Conservation (phyloP, 2,113 vertebrate species). For the Martes martes region DNA sequence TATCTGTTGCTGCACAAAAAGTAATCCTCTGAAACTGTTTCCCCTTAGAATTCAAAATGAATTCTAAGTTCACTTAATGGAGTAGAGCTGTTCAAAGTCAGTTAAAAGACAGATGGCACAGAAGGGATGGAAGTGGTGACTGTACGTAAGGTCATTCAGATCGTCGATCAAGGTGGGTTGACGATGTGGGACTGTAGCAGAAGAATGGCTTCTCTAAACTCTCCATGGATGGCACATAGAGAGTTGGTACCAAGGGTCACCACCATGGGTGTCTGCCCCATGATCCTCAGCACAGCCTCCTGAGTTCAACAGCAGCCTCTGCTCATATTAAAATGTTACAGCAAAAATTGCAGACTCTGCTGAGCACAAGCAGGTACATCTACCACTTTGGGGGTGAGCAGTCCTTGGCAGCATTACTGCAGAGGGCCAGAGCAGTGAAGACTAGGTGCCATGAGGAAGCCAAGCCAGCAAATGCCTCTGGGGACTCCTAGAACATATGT, state of each 20-base stretch:
- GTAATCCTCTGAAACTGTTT: too few relatives aligned
- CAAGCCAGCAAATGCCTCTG: neutral
- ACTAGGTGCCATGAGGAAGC: neutral
- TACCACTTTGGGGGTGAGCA: neutral
- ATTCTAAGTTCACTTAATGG: neutral
- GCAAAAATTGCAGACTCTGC: neutral
- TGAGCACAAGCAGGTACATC: neutral
- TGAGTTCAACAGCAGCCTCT: neutral
- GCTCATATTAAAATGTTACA: neutral
- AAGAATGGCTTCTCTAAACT: neutral
- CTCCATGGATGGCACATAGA: neutral
- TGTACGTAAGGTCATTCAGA: neutral
- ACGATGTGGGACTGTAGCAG: too few relatives aligned
- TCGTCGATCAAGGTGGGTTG: neutral
- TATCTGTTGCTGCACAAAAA: too few relatives aligned
- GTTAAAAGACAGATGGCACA: neutral
- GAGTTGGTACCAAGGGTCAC: too few relatives aligned
- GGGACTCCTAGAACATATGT: too few relatives aligned
- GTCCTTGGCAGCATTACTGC: neutral
- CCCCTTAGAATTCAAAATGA: too few relatives aligned
- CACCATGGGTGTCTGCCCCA: neutral
- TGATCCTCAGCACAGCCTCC: neutral
- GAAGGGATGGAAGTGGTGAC: neutral
- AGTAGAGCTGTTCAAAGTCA: neutral
- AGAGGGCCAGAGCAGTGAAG: neutral